These are phyloP conservation scores for Harmothoe impar DNA, from an alignment of 2,888 invertebrate species.

Conservation along the genomic window DNA sequence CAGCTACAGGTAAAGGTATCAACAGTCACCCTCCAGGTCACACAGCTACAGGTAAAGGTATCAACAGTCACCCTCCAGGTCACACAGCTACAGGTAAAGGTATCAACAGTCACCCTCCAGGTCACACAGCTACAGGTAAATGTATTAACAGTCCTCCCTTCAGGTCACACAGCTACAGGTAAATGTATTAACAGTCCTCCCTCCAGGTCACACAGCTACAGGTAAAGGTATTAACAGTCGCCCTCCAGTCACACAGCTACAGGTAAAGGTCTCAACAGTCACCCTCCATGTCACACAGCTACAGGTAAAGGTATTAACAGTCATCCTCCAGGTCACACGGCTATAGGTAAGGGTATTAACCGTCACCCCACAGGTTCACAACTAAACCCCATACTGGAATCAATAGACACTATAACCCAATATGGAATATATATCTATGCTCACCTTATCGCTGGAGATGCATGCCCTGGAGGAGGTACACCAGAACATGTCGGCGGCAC, in stretches of 20 bases:
- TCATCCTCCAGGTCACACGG: neutral
- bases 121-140: neutral
- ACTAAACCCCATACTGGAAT: too few species aligned
- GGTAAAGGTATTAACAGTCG: neutral
- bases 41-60: conserved; percentile 72
- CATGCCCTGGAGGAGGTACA: conserved; percentile 39
- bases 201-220: neutral
- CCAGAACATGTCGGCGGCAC: conserved; percentile 60
- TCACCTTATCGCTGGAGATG: conserved; percentile 15
- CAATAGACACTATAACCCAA: too few species aligned
- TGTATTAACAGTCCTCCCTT: neutral
- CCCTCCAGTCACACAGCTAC: neutral
- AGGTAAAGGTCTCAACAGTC: neutral
- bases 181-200: neutral
- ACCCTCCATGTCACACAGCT: neutral
- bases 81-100: neutral
- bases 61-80: neutral
- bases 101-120: neutral
- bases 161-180: neutral
- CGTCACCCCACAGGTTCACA: too few species aligned
- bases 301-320: neutral
- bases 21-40: conserved; percentile 78
- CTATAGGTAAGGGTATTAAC: neutral
- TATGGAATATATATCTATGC: neutral
- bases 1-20: conserved; percentile 70